Base-by-base conservation (phyloP, 2,888 invertebrate genomes). In the Dendrolimus pini region DNA sequence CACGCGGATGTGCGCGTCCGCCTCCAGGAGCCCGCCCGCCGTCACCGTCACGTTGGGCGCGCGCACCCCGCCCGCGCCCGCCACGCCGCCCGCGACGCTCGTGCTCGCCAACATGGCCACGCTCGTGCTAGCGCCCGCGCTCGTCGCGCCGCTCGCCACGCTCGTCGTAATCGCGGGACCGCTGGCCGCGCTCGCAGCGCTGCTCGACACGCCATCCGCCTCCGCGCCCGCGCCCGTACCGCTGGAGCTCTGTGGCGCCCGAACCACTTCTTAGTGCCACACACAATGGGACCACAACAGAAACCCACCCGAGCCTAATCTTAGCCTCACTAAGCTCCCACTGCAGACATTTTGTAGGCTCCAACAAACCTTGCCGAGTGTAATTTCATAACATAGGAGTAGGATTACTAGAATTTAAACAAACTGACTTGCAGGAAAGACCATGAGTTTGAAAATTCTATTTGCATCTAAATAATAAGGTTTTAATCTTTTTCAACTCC, bases 1-100 rank as follows among this genome's bases (percentile, higher is more conserved):
- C 91, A 96, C 96, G 87, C 96, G 94, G 89, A 96, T 96, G 91
- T 95, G 96, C 90, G 95, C 95, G 92, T 96, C 96, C 71, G 90
- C 89, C 85, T 89, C 86, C 82, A 90, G 88, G 81, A 89, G 84
- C 81, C 91, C 91, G 82, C 89, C 90, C 72, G 93, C 93, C 89
- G 93, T 93, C 70, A 93, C 93, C 75, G 93, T 93, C 62, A 93
- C 93, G 88, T 93, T 93, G 75, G 93, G 93, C 77, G 93, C 93
- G 78, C 93, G 93, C 78, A 93, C 93, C 75, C 71, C 69, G 67
- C 62, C 62, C 65, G 65, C 58, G 58, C 52, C 47, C 56, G 59
- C 55, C 58, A 58, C 61, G 65, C 62, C 63, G 65, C 58, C 63
- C 69, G 65, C 60, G 72, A 63, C 62, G 71, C 65, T 61, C 67